These are phyloP conservation scores for Drosophila sordidapex DNA, from an alignment of 2,888 invertebrate genomes.

Conservation along the genomic window DNA sequence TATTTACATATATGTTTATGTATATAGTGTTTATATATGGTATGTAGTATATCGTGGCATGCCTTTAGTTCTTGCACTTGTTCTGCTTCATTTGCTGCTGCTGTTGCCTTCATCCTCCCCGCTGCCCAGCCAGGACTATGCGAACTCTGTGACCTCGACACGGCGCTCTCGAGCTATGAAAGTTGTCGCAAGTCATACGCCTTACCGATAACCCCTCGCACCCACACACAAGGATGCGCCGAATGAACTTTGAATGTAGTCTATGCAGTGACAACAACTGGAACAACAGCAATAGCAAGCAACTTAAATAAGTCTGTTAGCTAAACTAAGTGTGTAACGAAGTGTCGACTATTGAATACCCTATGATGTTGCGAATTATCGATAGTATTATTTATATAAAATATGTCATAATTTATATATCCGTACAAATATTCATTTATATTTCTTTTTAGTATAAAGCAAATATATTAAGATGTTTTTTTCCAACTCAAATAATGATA, in stretches of 20 bases:
- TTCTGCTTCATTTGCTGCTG: conserved; percentile 47
- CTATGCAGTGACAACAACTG: conserved; percentile 45
- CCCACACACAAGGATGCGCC: conserved; percentile 42
- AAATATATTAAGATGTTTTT: neutral
- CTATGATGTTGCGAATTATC: neutral
- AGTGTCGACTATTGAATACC: conserved; percentile 13
- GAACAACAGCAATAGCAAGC: conserved; percentile 26
- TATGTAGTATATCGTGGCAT: conserved; percentile 49
- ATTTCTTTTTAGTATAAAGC: neutral
- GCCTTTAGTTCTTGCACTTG: conserved; percentile 74
- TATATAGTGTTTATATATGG: conserved; percentile 46
- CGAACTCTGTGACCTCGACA: conserved; percentile 73
- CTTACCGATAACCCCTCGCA: conserved; percentile 3
- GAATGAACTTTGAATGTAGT: conserved; percentile 66
- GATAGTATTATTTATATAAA: neutral
- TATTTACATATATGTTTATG: conserved; percentile 24
- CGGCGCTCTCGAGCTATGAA: conserved; percentile 53
- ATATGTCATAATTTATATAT: neutral
- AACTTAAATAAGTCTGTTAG: neutral
- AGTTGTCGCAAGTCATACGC: conserved; percentile 61
- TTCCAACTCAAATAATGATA: neutral
- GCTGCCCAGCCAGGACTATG: conserved; percentile 29
- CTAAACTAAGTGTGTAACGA: neutral
- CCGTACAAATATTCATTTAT: neutral
- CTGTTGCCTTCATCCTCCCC: neutral